These are phyloP conservation scores for Amphilophus citrinellus DNA, from an alignment of 2,113 vertebrate species.

Conservation along the genomic window DNA sequence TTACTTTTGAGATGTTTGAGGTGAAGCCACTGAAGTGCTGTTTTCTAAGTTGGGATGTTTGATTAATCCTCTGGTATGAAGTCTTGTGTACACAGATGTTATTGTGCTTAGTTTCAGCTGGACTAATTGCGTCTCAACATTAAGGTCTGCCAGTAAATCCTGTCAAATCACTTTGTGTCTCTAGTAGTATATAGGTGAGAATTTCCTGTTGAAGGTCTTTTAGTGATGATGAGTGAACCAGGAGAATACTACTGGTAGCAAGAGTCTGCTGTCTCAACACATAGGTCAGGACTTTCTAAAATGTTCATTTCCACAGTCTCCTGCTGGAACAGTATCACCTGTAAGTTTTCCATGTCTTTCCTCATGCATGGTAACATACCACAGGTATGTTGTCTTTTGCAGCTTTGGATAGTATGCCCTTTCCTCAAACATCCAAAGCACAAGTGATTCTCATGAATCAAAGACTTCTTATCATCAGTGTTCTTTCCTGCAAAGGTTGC, in stretches of 20 bases:
- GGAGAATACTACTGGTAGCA: background rate
- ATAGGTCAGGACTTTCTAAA: background rate
- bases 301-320: no score
- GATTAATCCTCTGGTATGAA: conserved; percentile 35
- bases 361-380: background rate
- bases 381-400: background rate
- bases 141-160: background rate
- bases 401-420: background rate
- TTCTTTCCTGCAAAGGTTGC: background rate
- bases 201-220: background rate
- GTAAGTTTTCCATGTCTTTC: background rate
- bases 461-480: background rate
- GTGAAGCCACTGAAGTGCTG: conserved; percentile 27
- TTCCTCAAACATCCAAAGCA: background rate
- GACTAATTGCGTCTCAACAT: background rate
- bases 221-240: background rate
- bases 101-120: background rate
- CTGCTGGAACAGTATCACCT: no score
- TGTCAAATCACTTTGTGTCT: background rate
- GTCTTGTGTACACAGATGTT: background rate
- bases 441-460: background rate
- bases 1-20: conserved; percentile 12
- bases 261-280: background rate
- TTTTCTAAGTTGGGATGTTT: conserved; percentile 6
- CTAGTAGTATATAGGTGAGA: background rate